Evolutionary conservation across 37 sponge, comb jelly and placozoan species (phyloP).

Genomic region (Cliona cf. orientalis): DNA sequence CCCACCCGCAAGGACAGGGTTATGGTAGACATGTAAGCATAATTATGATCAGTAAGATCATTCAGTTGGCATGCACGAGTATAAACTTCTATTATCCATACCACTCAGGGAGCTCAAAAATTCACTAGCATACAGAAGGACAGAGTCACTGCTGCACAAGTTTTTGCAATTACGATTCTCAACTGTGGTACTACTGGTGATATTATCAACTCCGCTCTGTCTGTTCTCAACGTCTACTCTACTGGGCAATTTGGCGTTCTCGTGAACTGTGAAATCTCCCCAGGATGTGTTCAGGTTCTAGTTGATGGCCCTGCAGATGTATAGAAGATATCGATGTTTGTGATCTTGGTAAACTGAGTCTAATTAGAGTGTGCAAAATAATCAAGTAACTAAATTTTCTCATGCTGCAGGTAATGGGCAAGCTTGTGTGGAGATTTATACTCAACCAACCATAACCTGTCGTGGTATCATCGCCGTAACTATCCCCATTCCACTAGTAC

Average conservation of each 20-base stretch:
- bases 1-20: too few species aligned
- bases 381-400: too few species aligned
- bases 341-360: background rate
- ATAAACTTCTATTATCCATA: too few species aligned
- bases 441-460: background rate
- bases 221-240: background rate
- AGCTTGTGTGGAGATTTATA: background rate
- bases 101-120: too few species aligned
- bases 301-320: background rate
- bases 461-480: background rate
- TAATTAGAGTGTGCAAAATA: background rate
- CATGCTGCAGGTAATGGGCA: background rate
- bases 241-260: background rate
- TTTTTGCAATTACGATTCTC: background rate
- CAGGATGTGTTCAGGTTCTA: background rate
- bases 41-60: too few species aligned
- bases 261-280: slow-evolving; percentile 4
- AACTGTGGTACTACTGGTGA: slow-evolving; percentile 6
- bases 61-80: too few species aligned
- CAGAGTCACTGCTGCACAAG: background rate
- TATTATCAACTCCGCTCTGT: background rate
- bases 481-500: background rate
- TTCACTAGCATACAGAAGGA: too few species aligned
- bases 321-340: background rate
- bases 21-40: too few species aligned